Percentiles rank a stretch among this genome's conserved stretches.
Conservation (phyloP, 2,797 vertebrate genomes). For the Scleropages formosus region DNA sequence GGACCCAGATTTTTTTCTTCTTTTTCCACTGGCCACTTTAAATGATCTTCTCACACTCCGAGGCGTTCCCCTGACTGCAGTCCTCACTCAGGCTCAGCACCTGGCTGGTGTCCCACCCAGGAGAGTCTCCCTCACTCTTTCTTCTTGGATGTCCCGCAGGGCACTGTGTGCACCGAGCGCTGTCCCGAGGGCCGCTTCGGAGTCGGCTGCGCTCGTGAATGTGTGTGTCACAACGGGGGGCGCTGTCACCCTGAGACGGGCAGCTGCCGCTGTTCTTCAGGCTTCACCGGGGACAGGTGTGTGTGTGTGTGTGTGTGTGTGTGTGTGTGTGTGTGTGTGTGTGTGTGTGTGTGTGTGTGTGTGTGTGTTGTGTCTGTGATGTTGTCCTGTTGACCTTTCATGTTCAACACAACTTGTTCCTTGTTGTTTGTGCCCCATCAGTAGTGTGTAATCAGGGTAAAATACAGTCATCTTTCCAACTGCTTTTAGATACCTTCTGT, state of each 20-base stretch:
- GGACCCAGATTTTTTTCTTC: too few species aligned
- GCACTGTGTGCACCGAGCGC: slow-evolving; percentile 79
- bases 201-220: slow-evolving; percentile 76
- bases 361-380: too few species aligned
- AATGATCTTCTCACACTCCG: neutral
- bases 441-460: too few species aligned
- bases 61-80: neutral
- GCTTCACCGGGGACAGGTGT: slow-evolving; percentile 82
- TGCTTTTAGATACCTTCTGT: too few species aligned
- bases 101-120: too few species aligned
- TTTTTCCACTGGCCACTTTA: neutral
- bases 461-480: too few species aligned
- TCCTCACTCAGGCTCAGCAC: neutral
- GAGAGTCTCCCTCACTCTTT: neutral
- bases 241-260: slow-evolving; percentile 74
- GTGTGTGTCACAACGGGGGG: slow-evolving; percentile 82
- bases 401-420: too few species aligned
- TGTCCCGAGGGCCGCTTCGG: slow-evolving; percentile 78
- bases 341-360: neutral
- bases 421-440: too few species aligned
- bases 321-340: slow-evolving; percentile 15
- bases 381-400: too few species aligned
- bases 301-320: slow-evolving; percentile 34
- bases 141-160: slow-evolving; percentile 60
- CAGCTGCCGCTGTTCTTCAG: slow-evolving; percentile 78